Percentiles rank a stretch among this genome's conserved stretches.
These are phyloP conservation scores for Cancer borealis DNA, from an alignment of 2,888 invertebrate species.

Conservation along the genomic window DNA sequence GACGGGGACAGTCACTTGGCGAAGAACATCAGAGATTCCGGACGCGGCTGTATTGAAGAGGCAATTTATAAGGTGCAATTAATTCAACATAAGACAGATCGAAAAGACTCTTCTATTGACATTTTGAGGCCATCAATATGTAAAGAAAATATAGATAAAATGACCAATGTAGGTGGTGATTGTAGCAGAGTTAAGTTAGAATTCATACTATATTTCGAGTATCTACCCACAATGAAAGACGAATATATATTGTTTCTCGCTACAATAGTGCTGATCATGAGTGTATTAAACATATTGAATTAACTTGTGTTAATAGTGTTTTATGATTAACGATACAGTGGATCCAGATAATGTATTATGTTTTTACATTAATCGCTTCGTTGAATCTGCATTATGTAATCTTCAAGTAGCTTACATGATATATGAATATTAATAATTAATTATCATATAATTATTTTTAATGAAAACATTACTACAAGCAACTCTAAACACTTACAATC, in stretches of 20 bases:
- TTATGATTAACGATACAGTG: background rate
- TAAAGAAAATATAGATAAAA: background rate
- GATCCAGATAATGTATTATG: background rate
- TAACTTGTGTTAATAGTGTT: background rate
- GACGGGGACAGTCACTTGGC: slow-evolving; percentile 47
- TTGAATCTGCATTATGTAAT: background rate
- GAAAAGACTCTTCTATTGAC: background rate
- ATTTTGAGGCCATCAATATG: background rate
- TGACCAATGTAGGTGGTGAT: background rate
- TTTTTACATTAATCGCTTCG: background rate
- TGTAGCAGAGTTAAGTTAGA: background rate
- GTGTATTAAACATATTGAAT: background rate
- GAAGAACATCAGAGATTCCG: slow-evolving; percentile 38
- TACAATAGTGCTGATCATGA: background rate
- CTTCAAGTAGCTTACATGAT: background rate
- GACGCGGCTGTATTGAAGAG: background rate
- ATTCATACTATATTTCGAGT: background rate
- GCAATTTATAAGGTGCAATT: background rate
- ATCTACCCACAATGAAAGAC: background rate
- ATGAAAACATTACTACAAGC: background rate
- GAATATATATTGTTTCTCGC: background rate
- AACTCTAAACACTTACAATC: slow-evolving; percentile 63
- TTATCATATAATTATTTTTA: background rate
- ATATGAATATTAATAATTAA: background rate
- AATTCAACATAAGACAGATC: background rate